A percentile compares a stretch with the other conserved stretches of the same genome.
These are phyloP conservation scores for Zoanthus sansibaricus DNA, from an alignment of 92 coral and sea anemone species.

Conservation along the genomic window DNA sequence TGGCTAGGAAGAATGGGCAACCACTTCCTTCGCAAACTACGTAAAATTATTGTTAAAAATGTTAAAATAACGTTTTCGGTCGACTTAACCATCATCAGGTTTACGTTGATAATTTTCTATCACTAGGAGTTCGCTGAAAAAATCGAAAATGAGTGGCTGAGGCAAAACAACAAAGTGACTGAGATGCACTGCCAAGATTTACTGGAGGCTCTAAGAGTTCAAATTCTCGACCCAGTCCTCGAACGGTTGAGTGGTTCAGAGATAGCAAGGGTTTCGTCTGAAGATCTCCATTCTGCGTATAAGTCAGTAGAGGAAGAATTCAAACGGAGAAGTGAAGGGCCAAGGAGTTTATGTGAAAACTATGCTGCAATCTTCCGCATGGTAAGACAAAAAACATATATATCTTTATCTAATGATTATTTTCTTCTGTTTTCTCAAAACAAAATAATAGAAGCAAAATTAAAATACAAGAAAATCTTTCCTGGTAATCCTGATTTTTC, in stretches of 20 bases:
- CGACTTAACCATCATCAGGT: not conserved
- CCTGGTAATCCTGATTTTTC: too few relatives aligned
- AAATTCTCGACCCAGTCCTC: conserved; percentile 49
- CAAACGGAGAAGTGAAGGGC: not conserved
- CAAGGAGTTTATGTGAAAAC: conserved; percentile 17
- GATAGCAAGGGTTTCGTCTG: conserved; percentile 28
- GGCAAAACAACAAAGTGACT: conserved; percentile 19
- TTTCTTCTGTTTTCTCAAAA: too few relatives aligned
- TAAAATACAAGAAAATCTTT: too few relatives aligned
- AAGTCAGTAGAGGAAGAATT: conserved; percentile 14
- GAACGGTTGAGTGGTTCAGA: conserved; percentile 33
- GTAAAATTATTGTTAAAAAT: not conserved
- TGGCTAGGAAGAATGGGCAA: too few relatives aligned
- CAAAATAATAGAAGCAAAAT: too few relatives aligned
- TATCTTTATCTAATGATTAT: not conserved
- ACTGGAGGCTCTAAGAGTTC: conserved; percentile 22
- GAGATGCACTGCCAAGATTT: conserved; percentile 34
- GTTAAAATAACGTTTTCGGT: not conserved
- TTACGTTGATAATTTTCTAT: not conserved
- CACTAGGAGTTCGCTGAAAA: not conserved
- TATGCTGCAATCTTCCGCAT: conserved; percentile 31
- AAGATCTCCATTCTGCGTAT: conserved; percentile 27
- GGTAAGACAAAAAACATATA: not conserved
- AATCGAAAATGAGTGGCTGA: conserved; percentile 39
- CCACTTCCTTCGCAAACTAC: too few relatives aligned